phyloP scores from a whole-genome alignment of 2,888 invertebrate species.

The Amorpha juglandis region DNA sequence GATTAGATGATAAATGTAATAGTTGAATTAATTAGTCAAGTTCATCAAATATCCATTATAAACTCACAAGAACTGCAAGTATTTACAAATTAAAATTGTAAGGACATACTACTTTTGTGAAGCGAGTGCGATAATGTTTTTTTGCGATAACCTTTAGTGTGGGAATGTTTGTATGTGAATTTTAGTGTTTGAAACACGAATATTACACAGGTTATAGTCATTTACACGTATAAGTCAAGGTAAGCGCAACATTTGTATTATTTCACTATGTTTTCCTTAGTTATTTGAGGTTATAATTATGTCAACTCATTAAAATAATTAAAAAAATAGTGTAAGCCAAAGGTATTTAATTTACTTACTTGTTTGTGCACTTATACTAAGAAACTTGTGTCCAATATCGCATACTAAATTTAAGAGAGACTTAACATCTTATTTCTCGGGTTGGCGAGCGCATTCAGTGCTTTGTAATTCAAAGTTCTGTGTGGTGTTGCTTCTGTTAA shows the following conservation, averaged over 20 bases:
- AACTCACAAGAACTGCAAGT: not conserved
- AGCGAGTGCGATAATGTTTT: not conserved
- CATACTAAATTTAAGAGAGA: too few relatives aligned
- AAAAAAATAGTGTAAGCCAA: not conserved
- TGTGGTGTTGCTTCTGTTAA: too few relatives aligned
- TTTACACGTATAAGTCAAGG: not conserved
- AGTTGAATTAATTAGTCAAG: not conserved
- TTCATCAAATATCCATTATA: not conserved
- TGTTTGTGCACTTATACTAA: too few relatives aligned
- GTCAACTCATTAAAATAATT: slow-evolving; percentile 1
- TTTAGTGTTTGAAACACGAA: not conserved
- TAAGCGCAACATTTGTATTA: not conserved
- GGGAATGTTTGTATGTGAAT: not conserved
- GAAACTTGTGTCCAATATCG: too few relatives aligned
- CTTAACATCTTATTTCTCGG: too few relatives aligned
- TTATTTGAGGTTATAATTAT: slow-evolving; percentile 27
- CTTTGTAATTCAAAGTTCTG: too few relatives aligned
- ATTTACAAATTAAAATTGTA: too few relatives aligned
- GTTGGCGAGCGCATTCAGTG: too few relatives aligned
- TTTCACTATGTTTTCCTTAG: not conserved
- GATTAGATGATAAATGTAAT: too few relatives aligned
- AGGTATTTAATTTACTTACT: too few relatives aligned
- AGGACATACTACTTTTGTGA: not conserved
- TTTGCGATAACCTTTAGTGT: not conserved
- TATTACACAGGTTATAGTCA: not conserved